Percentiles rank a stretch among this genome's conserved stretches.
Evolutionary conservation across 2,797 vertebrate species (phyloP).

Genomic region (Stomatorhinus walkeri): DNA sequence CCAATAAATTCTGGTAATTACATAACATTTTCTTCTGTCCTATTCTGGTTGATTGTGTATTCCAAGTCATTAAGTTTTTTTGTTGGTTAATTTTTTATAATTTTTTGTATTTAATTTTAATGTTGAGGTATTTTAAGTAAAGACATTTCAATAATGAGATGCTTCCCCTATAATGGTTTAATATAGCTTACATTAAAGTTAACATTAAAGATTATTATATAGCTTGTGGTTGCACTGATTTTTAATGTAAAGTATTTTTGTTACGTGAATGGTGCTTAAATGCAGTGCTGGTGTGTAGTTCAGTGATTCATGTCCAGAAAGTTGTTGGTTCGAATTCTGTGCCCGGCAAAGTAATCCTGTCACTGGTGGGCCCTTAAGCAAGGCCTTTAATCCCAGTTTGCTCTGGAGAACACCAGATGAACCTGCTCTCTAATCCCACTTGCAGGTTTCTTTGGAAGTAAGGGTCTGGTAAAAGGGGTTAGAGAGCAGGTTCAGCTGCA

Average conservation of each 20-base stretch:
- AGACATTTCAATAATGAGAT: background rate
- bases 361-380: background rate
- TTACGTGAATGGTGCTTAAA: background rate
- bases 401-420: background rate
- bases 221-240: background rate
- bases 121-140: background rate
- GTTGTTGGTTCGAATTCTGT: background rate
- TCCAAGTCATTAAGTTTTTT: background rate
- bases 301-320: background rate
- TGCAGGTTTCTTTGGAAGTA: background rate
- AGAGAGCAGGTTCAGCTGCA: too few relatives aligned
- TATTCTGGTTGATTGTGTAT: background rate
- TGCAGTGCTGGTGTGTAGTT: background rate
- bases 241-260: background rate
- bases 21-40: background rate
- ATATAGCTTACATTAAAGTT: background rate
- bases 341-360: background rate
- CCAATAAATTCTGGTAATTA: conserved; percentile 16
- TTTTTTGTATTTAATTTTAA: background rate
- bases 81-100: background rate
- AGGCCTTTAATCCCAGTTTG: background rate
- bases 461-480: background rate
- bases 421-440: background rate
- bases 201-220: background rate
- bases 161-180: background rate